Evolutionary conservation across 2,888 invertebrate genomes (phyloP), one percentile per base, ranked within the genome.

Genomic region (Nycteola revayana): DNA sequence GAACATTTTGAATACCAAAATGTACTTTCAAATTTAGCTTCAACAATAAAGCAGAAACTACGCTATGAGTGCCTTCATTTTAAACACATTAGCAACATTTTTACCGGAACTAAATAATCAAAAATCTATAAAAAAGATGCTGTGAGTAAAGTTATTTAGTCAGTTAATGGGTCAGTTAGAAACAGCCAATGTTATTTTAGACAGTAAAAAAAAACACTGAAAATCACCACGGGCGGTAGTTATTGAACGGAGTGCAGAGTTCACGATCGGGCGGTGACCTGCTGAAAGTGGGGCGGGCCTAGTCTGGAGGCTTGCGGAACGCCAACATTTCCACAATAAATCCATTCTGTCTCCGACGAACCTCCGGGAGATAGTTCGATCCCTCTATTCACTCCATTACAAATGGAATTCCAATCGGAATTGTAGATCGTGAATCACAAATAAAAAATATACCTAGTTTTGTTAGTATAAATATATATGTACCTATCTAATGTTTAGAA

Each of bases 231-330:
- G 55, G 59, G 59, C 48, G 55, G 52, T 58, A 65, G 57, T 57
- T 53, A 69, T 70, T 66, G 72, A 71, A 54, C 66, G 57, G 64
- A 71, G 74, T 70, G 72, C 64, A 62, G 77, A 75, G 85, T 82
- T 86, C 85, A 84, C 75, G 75, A 74, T 68, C 84, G 85, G 85
- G 43, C 85, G 75, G 75, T 75, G 86, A 86, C 86, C 87, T 67
- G 76, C 66, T 70, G 62, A 81, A 85, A 75, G 66, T 83, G 60
- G 85, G 77, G 60, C 83, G 75, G 62, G 66, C 69, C 62, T 66
- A 67, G 75, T 75, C 78, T 77, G 72, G 64, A 64, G 62, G 57
- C 64, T 68, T 57, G 63, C 55, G 61, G 57, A 53, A 55, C 58
- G 53, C 54, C 49, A 55, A 25, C 49, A 46, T 49, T 66, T 61